These are phyloP conservation scores for Palythoa heliodiscus DNA, from an alignment of 92 coral and sea anemone species.

Conservation along the genomic window DNA sequence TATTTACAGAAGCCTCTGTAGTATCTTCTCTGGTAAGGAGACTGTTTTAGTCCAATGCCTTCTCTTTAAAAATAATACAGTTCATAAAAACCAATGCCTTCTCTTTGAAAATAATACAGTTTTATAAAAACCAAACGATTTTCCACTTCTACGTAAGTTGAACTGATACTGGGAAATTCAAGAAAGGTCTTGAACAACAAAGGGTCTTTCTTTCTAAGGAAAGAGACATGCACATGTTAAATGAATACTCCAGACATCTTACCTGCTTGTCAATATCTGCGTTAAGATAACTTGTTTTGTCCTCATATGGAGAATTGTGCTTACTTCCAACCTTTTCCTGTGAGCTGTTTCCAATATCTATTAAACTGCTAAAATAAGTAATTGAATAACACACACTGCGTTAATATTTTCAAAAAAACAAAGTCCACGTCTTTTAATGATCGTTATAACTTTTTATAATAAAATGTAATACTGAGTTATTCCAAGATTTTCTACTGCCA, in stretches of 20 bases:
- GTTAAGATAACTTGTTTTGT: constrained; percentile 64
- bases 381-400: background rate
- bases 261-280: constrained; percentile 84
- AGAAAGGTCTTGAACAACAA: no score
- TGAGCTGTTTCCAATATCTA: constrained; percentile 27
- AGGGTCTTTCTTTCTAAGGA: background rate
- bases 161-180: no score
- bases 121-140: no score
- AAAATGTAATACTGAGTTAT: no score
- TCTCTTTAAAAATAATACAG: background rate
- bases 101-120: background rate
- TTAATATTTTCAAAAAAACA: background rate
- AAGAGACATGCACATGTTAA: background rate
- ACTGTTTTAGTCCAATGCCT: no score
- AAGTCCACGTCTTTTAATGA: background rate
- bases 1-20: background rate
- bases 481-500: no score
- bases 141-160: no score
- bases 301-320: constrained; percentile 41
- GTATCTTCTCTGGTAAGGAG: no score
- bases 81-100: no score
- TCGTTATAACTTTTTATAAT: no score
- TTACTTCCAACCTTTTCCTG: constrained; percentile 35
- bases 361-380: constrained; percentile 18
- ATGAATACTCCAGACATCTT: background rate